Evolutionary conservation across 2,888 invertebrate genomes (phyloP), one percentile per base, ranked within the genome.

Genomic region (Coelogynopora nodosa): DNA sequence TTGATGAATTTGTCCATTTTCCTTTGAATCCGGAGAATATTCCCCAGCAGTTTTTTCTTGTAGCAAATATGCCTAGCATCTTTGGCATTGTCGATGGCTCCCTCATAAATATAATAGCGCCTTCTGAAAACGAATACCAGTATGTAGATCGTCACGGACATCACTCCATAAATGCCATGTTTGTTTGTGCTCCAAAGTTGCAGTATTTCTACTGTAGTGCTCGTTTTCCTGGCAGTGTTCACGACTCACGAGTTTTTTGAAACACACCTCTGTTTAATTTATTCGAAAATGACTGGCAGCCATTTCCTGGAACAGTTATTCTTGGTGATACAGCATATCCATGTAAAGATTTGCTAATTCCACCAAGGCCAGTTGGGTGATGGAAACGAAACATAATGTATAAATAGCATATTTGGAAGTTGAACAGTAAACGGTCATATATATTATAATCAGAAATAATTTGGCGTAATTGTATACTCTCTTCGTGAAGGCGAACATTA

Each of bases 201-300:
- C 27, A 80, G n/a, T 80, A 27, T 80, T 80, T 80, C 13, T 80
- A 28, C 81, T 80, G 81, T 28, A 88, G 81, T 84, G 84, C 87
- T 0, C 81, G 30, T 31, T 87, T 82, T 80, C 82, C 87, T n/a
- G 87, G 87, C 0, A 84, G 82, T 23, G 87, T 87, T 1, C 28
- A 28, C 2, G 87, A 87, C 84, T 80, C 87, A n/a, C n/a, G 87
- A 23, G 87, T 87, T 10, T 88, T 87, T 18, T 30, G 87, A 13
- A 84, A 86, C 23, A 83, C 87, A 31, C 27, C 23, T 85, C 67
- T 87, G 49, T 49, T 49, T 49, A 49, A 49, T 49, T 49, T 49
- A 49, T 49, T 49, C 49, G 49, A 49, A 49, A 49, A 49, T 18
- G 49, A 18, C 49, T 49, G 49, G 49, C 49, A 18, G 49, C 49